Evolutionary conservation across 2,113 vertebrate species (phyloP).

Genomic region (Labeo catla): DNA sequence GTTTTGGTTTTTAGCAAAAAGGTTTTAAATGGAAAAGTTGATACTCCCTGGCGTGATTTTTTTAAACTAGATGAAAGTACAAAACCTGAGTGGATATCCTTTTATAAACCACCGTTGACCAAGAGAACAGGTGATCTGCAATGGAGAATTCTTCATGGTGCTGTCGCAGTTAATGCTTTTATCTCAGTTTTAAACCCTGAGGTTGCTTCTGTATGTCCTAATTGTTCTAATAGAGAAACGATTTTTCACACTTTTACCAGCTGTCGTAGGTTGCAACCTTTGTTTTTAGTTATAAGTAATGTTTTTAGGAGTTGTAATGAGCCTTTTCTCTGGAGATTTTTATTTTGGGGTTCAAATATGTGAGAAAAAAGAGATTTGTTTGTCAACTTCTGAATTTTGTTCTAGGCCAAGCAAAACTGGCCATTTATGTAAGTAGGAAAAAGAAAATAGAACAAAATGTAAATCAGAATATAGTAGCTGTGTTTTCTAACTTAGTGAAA

Average conservation of each 20-base stretch:
- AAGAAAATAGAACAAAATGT: not conserved
- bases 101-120: no score
- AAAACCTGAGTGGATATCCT: no score
- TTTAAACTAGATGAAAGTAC: no score
- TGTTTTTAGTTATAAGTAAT: no score
- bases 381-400: not conserved
- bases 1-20: not conserved
- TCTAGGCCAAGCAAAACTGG: not conserved
- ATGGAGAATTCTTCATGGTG: no score
- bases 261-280: no score
- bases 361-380: not conserved
- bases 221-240: no score
- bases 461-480: not conserved
- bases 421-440: not conserved
- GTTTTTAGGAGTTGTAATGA: not conserved
- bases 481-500: not conserved
- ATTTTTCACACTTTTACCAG: no score
- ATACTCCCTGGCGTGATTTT: not conserved
- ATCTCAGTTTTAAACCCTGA: no score
- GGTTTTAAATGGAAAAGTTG: not conserved
- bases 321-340: not conserved
- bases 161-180: no score
- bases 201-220: no score
- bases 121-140: no score
- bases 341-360: not conserved